Evolutionary conservation across 2,888 invertebrate species (phyloP), one percentile per base, ranked within the genome.

Genomic region (Scaptomyza reducta): DNA sequence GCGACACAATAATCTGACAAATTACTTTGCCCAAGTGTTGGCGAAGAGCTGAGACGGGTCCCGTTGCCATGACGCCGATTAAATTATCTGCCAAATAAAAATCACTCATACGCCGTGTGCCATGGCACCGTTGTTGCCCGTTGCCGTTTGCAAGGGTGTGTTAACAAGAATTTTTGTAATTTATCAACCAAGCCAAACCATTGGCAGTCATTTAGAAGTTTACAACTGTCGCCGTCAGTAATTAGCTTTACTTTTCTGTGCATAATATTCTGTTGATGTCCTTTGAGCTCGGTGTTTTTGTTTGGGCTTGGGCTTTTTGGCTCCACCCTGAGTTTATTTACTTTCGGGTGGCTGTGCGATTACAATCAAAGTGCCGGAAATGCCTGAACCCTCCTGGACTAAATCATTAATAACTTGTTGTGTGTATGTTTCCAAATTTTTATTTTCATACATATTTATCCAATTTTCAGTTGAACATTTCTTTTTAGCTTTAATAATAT

Each of bases 11-110:
- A 64, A 56, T 63, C 70, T 77, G 75, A 88, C 71, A 88, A 88
- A 87, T 84, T 80, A 75, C 84, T 73, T 73, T 31, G 56, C 22
- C 45, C 38, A 66, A 69, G 64, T 55, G 57, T 67, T 51, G 29
- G 27, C 9, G 47, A 40, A 16, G 38, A 29, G 35, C 49, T 13
- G 41, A 31, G 45, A 22, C n/a, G 62, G 50, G 22, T 50, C 54
- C 46, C 63, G 70, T 88, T 83, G 81, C 75, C 75, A 78, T 88
- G 84, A 66, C 85, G 79, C 85, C 75, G 78, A 70, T 87, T 87
- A 84, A 83, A 88, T 83, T 80, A 83, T 72, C 77, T 84, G 74
- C 72, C 87, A 84, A 87, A 83, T 88, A 77, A 87, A 88, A 88
- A 88, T 83, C 78, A 81, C 85, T 88, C 89, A 83, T 87, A 87